Percentiles rank a stretch among this genome's conserved stretches.
Evolutionary conservation across 2,888 invertebrate genomes (phyloP).

Genomic region (Pandemis heparana): DNA sequence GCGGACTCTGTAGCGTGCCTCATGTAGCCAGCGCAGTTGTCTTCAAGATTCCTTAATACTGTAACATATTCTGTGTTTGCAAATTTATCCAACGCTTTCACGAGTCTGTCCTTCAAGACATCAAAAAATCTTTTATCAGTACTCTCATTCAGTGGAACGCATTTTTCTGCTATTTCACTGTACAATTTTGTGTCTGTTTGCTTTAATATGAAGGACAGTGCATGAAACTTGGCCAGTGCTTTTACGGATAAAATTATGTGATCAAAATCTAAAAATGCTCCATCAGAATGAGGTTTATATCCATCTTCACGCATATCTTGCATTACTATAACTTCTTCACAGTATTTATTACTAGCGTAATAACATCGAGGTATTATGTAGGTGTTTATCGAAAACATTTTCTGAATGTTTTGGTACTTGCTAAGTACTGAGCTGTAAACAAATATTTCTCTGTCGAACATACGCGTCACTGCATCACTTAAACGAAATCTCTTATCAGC

Average conservation of each 20-base stretch:
- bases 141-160: conserved; percentile 64
- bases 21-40: conserved; percentile 59
- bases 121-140: conserved; percentile 68
- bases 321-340: conserved; percentile 71
- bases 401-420: conserved; percentile 60
- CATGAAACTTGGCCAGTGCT: conserved; percentile 71
- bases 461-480: conserved; percentile 71
- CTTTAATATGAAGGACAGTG: conserved; percentile 69
- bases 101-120: conserved; percentile 68
- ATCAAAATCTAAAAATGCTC: conserved; percentile 65
- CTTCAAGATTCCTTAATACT: conserved; percentile 58
- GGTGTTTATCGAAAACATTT: conserved; percentile 45
- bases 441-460: conserved; percentile 74
- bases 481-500: conserved; percentile 71
- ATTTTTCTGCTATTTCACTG: conserved; percentile 57
- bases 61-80: conserved; percentile 57
- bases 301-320: conserved; percentile 67
- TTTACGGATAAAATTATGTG: conserved; percentile 65
- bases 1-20: conserved; percentile 54
- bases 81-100: conserved; percentile 66
- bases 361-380: conserved; percentile 67
- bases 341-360: conserved; percentile 63
- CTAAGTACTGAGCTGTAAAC: conserved; percentile 65
- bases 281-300: conserved; percentile 61
- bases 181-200: conserved; percentile 54